Evolutionary conservation across 2,797 vertebrate genomes (phyloP).

Genomic region (Alcedo quadribrachys): DNA sequence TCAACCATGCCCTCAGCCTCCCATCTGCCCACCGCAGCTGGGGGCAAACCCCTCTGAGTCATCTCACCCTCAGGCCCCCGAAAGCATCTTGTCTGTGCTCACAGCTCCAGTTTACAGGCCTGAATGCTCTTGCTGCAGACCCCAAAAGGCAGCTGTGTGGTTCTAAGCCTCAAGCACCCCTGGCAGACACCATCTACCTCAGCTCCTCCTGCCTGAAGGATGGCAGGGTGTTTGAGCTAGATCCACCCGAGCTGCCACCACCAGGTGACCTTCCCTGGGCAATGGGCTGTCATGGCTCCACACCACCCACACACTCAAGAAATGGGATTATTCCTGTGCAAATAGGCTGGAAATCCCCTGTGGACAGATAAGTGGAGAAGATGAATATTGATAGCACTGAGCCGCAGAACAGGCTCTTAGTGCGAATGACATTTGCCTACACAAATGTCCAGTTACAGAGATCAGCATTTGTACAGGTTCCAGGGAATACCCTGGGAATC

Average conservation of each 20-base stretch:
- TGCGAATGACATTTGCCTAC: not conserved
- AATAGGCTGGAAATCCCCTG: not conserved
- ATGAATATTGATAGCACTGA: not conserved
- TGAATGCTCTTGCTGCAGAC: rapidly evolving
- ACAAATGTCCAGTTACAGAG: not conserved
- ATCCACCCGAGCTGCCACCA: not conserved
- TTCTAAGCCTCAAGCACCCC: not conserved
- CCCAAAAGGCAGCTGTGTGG: not conserved
- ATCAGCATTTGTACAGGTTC: not conserved
- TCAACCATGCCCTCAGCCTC: not conserved
- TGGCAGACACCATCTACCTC: not conserved
- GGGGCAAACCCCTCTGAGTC: not conserved
- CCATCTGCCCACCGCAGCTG: not conserved
- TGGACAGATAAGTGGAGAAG: not conserved
- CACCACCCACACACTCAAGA: not conserved
- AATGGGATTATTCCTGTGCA: not conserved
- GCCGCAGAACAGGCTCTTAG: not conserved
- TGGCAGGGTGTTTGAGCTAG: not conserved
- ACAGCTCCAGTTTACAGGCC: not conserved
- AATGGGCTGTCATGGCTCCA: rapidly evolving
- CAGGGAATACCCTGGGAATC: not conserved
- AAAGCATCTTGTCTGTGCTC: not conserved
- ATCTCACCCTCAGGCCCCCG: not conserved
- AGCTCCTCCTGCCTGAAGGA: not conserved
- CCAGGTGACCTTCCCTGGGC: not conserved